A percentile compares a stretch with the other conserved stretches of the same genome.
Evolutionary conservation across 2,797 vertebrate genomes (phyloP).

Genomic region (Hozukius guyotensis): DNA sequence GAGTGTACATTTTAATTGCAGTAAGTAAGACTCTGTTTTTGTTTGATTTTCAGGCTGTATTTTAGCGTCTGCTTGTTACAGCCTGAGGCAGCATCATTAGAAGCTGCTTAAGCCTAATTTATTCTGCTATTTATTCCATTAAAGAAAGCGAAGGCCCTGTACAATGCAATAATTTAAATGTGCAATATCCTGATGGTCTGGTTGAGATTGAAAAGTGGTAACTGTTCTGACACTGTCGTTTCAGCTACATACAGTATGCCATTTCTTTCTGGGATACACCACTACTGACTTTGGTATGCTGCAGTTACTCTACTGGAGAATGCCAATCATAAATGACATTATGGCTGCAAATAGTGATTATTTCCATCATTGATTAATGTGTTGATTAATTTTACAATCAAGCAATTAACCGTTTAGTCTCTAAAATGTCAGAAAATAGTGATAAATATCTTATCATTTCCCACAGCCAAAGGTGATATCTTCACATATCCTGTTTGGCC

Average conservation of each 20-base stretch:
- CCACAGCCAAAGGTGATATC: neutral
- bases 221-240: neutral
- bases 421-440: neutral
- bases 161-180: conserved; percentile 42
- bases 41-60: conserved; percentile 58
- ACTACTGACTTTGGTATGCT: neutral
- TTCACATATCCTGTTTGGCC: no score
- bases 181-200: conserved; percentile 37
- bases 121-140: conserved; percentile 53
- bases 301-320: neutral
- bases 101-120: conserved; percentile 57
- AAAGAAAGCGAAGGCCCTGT: conserved; percentile 44
- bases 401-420: neutral
- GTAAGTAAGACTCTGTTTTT: conserved; percentile 60
- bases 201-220: conserved; percentile 27
- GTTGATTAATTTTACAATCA: neutral
- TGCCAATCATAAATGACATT: neutral
- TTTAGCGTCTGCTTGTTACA: conserved; percentile 54
- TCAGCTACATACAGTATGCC: neutral
- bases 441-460: neutral
- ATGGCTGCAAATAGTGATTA: neutral
- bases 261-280: neutral
- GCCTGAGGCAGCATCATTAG: conserved; percentile 51
- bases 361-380: neutral
- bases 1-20: conserved; percentile 76